Evolutionary conservation across 2,888 invertebrate genomes (phyloP), one percentile per base, ranked within the genome.

Genomic region (Drosophila macrospina): DNA sequence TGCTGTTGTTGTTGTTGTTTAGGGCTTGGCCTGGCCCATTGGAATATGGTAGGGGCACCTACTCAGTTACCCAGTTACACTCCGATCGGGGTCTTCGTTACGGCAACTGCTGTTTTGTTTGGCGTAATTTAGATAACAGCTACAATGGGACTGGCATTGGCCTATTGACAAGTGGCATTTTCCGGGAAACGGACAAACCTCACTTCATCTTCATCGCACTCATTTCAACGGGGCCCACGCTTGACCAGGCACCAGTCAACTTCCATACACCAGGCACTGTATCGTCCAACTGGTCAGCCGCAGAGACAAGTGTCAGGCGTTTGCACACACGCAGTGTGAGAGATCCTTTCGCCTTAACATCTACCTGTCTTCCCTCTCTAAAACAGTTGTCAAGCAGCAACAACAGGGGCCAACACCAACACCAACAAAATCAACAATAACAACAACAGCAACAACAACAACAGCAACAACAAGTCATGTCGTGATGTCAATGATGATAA

Each of bases 161-260:
- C 76, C 82, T 81, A 86, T 80, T 89, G 89, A 86, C 89, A 86
- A 89, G 87, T 87, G 88, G 88, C 82, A 88, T 87, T 82, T 86
- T 88, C 89, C 82, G 88, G 88, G 83, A 84, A 84, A 50, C 52
- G 75, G 42, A 44, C 61, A 74, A 80, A 70, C 87, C 80, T 83
- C 74, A 60, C 59, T 65, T 64, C 79, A 64, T 69, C 67, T 50
- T 62, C 78, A 47, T 61, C 60, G 78, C 76, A 83, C 70, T 76
- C 83, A 77, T 83, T 80, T 74, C 67, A 76, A 56, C 75, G 62
- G 75, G 60, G 61, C 64, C 73, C 80, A 80, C 76, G 72, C 66
- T 72, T 71, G 75, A 67, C 67, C 81, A 69, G 65, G 11, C 64
- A 61, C 50, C 52, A 57, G 45, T 30, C 10, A 45, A 26, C 15